phyloP scores from a whole-genome alignment of 2,113 vertebrate genomes.

The Sinocyclocheilus anophthalmus region DNA sequence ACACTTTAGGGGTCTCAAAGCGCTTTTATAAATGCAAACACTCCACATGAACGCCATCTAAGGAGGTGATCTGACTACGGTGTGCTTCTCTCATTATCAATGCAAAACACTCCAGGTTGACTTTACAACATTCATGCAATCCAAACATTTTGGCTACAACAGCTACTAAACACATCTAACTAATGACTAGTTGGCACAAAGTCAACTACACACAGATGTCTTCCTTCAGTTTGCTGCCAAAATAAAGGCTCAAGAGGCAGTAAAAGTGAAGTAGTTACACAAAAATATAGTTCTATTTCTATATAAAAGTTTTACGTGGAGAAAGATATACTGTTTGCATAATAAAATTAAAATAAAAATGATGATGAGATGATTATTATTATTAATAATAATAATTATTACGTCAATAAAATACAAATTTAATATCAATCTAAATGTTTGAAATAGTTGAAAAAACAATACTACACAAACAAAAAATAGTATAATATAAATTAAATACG shows the following conservation, averaged over 20 bases:
- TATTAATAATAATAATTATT: no score
- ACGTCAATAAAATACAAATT: no score
- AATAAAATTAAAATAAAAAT: no score
- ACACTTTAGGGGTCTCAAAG: not conserved
- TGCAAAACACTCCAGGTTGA: not conserved
- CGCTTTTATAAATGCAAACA: not conserved
- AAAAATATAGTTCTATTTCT: not conserved
- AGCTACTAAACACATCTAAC: slow-evolving; percentile 6
- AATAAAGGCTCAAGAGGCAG: not conserved
- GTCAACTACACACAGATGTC: slow-evolving; percentile 22
- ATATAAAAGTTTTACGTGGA: no score
- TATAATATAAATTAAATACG: no score
- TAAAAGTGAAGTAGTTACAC: not conserved
- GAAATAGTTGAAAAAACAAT: no score
- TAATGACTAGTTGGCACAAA: not conserved
- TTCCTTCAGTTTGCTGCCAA: slow-evolving; percentile 8
- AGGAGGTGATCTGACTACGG: not conserved
- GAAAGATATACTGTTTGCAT: no score
- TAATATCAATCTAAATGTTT: no score
- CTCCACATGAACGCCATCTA: not conserved
- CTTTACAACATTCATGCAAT: not conserved
- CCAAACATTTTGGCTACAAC: slow-evolving; percentile 1
- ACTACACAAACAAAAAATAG: no score
- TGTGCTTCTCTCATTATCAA: slow-evolving; percentile 2
- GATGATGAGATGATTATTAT: no score